Evolutionary conservation across 2,113 vertebrate genomes (phyloP).

Genomic region (Raja brachyura): DNA sequence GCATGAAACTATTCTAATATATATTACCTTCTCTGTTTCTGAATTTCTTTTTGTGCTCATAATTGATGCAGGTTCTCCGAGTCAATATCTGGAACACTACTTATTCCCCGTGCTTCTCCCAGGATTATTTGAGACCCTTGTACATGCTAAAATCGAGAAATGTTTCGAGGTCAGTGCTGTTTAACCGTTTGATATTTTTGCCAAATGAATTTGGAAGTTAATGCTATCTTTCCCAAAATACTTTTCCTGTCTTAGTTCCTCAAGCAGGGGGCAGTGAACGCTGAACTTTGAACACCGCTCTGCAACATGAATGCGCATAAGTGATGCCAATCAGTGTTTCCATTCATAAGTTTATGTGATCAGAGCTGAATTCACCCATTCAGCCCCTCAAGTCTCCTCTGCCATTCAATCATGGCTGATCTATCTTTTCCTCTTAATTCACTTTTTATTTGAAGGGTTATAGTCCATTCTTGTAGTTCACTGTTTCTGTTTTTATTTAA

Average conservation of each 20-base stretch:
- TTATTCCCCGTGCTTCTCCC: slow-evolving; percentile 77
- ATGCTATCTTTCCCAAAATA: not conserved
- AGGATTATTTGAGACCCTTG: slow-evolving; percentile 68
- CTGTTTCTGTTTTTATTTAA: not conserved
- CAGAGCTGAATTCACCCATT: too few relatives aligned
- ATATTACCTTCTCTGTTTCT: not conserved
- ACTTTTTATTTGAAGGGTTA: not conserved
- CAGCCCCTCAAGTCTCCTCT: too few relatives aligned
- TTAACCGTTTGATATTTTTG: slow-evolving; percentile 5
- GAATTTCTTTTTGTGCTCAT: not conserved
- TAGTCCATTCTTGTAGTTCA: not conserved
- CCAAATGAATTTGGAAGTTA: not conserved
- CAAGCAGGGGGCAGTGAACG: not conserved
- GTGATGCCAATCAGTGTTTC: not conserved
- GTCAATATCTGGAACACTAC: slow-evolving; percentile 59
- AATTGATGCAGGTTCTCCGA: slow-evolving; percentile 59
- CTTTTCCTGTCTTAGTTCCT: not conserved
- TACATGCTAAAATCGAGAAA: slow-evolving; percentile 61
- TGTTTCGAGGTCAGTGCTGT: slow-evolving; percentile 68
- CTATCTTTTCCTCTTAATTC: too few relatives aligned
- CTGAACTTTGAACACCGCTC: not conserved
- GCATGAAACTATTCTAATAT: not conserved
- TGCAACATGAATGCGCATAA: not conserved
- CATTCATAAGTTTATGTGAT: too few relatives aligned
- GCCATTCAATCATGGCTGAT: too few relatives aligned